Conservation (phyloP, 1,140 invertebrate genomes). For the Lerema accius region DNA sequence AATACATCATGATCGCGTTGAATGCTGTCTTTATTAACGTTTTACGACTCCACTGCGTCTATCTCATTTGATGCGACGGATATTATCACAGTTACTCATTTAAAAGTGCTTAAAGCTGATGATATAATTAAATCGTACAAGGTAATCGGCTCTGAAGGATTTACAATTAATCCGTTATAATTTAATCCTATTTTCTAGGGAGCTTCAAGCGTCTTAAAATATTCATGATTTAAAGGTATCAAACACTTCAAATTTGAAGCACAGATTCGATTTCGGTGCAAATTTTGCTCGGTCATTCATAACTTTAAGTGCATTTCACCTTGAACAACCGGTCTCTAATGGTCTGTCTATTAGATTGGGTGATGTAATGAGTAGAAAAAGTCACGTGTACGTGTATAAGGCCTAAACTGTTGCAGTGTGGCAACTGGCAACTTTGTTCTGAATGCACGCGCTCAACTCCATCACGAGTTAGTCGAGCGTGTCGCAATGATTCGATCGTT, state of each 20-base stretch:
- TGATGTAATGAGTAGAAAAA: neutral
- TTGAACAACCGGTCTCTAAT: neutral
- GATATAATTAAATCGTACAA: no score
- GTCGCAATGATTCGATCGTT: no score
- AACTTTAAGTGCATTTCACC: neutral
- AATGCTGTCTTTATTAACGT: neutral
- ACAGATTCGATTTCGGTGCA: no score
- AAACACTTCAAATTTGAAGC: no score
- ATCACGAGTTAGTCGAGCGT: constrained; percentile 62
- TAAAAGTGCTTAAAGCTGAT: no score
- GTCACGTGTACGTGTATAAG: constrained; percentile 15
- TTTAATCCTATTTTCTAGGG: no score
- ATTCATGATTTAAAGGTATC: no score
- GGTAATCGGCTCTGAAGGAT: no score
- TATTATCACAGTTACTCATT: no score
- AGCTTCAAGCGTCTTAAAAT: no score
- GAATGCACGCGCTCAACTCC: constrained; percentile 38
- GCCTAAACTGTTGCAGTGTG: constrained; percentile 40
- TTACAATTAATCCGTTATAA: no score
- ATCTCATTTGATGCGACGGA: neutral
- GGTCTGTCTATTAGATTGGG: neutral
- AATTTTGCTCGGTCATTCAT: no score
- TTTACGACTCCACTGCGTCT: neutral
- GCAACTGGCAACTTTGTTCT: constrained; percentile 38
- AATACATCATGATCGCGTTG: constrained; percentile 12